Percentiles rank a stretch among this genome's conserved stretches.
These are phyloP conservation scores for Narcine bancroftii DNA, from an alignment of 2,113 vertebrate species.

Conservation along the genomic window DNA sequence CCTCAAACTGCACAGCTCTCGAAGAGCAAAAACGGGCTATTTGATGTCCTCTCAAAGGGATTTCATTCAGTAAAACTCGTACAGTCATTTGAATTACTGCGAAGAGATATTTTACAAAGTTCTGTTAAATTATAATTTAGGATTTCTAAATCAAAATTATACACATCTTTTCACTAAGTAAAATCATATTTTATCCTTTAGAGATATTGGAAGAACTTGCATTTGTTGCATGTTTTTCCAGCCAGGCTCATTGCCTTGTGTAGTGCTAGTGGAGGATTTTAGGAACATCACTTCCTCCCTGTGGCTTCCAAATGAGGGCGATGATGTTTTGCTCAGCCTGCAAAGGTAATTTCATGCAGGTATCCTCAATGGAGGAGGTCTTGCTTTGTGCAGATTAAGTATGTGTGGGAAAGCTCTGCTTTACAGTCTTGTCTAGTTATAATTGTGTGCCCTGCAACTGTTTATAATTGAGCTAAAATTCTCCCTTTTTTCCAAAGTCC, in stretches of 20 bases:
- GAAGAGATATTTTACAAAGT: background rate
- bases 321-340: background rate
- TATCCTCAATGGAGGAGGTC: background rate
- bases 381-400: background rate
- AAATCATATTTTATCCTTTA: background rate
- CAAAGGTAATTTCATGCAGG: background rate
- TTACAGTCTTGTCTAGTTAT: background rate
- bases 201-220: background rate
- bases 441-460: background rate
- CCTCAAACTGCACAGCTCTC: background rate
- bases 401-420: background rate
- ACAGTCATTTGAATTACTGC: background rate
- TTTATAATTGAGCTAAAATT: background rate
- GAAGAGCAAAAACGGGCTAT: background rate
- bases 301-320: background rate
- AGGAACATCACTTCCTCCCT: background rate
- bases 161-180: background rate
- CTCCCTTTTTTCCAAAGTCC: background rate
- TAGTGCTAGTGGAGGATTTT: background rate
- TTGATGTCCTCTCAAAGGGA: slow-evolving; percentile 1
- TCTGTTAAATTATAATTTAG: background rate
- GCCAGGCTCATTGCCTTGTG: background rate
- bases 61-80: background rate
- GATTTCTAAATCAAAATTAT: background rate
- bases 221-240: background rate